Base-by-base conservation (phyloP, 1,140 invertebrate species). In the Akabosia matsudoensis region DNA sequence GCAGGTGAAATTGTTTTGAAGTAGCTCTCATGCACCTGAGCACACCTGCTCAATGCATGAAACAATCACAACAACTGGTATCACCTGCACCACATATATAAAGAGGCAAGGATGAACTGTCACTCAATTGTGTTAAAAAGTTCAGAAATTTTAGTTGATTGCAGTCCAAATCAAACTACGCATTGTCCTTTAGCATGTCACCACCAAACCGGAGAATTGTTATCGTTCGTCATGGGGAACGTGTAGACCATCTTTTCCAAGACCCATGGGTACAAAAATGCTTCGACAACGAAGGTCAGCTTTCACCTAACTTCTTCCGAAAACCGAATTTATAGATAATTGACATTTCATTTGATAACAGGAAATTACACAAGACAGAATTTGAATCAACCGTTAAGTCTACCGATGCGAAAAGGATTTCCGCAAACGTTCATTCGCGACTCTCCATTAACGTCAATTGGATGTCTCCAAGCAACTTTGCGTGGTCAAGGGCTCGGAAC, bases 191-290 rank as follows among this genome's bases (percentile, higher is more conserved):
- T n/a, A 56, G 54, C 37, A 56, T n/a, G 24, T 4, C 24, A 3
- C 24, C 54, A 45, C 37, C 7, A 56, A 67, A 67, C n/a, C 28
- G 79, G 24, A 73, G 67, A 73, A 24, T 80, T 31, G 72, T 92
- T 82, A 89, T 96, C 28, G 90, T 94, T 86, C 87, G 95, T 0
- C 94, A 96, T 84, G 93, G 92, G 14, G 95, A 97, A 85, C 86
- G 95, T 34, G 90, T 96, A 1, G 95, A 97, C 85, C 95, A 97
- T 81, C 94, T 93, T 0, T 96, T 96, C 83, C 93, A 94, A 26
- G 79, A 80, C n/a, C 86, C 88, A 16, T 97, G 95, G 95, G 91
- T 94, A 73, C 91, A 91, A 0, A 92, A 90, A 83, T 95, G 93
- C 82, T 97, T 96, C 83, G 92, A 96, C 86, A 86, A 91, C 72